Evolutionary conservation across 2,113 vertebrate species (phyloP), one percentile per base, ranked within the genome.

Genomic region (Phyllostomus discolor): DNA sequence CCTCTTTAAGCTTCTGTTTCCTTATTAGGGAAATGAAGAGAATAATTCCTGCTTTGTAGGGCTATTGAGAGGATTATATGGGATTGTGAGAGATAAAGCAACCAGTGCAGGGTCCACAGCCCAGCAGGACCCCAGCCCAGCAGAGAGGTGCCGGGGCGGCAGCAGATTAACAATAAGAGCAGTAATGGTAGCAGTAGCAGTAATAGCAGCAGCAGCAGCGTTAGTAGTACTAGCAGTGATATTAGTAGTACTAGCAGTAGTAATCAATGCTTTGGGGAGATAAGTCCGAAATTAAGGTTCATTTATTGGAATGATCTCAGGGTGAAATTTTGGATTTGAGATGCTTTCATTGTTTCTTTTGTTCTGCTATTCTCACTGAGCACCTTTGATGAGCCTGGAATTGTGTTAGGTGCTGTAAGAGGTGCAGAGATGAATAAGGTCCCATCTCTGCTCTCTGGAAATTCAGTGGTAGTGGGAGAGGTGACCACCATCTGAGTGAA

Each of bases 251-350:
- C 16, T 52, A 4, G 64, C 22, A 50, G 43, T 10, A 38, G 43
- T 26, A 15, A 38, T 20, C 89, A n/a, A 6, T 31, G 5, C 38
- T 92, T 79, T 38, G n/a, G 46, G 38, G 90, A 83, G 48, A 75
- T 28, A 38, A 62, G 54, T 75, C 41, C 50, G 31, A 33, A 66
- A 62, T n/a, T 91, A 72, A 64, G 80, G 80, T 72, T 48, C 14
- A 46, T n/a, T 64, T 43, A 22, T 31, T 33, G 69, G n/a, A 33
- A 54, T 46, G 17, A 86, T 24, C 19, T 80, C 22, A 26, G 62
- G 67, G 62, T 73, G 20, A 22, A 33, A 78, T 84, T 88, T 70
- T 38, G 66, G 35, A 87, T 90, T 87, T 79, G 64, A 64, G 57
- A 52, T 62, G 26, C 26, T n/a, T 50, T 89, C 69, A 41, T 85